A percentile compares a stretch with the other conserved stretches of the same genome.
Conservation (phyloP, 2,888 invertebrate species). For the Drosophila antonietae region DNA sequence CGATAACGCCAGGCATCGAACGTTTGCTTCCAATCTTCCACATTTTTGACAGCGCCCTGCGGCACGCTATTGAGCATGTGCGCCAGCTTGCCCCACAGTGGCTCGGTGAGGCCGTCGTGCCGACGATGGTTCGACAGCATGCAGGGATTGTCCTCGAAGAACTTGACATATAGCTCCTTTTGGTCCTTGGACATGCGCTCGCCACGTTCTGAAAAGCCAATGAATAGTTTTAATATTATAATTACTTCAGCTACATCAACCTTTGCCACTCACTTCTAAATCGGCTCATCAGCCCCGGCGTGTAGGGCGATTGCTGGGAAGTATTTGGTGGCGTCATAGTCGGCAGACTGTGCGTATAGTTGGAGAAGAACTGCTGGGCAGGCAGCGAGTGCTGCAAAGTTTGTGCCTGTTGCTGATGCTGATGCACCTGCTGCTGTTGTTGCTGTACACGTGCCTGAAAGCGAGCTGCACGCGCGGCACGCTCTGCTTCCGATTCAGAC, state of each 20-base stretch:
- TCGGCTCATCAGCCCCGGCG: constrained; percentile 77
- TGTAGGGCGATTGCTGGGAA: constrained; percentile 71
- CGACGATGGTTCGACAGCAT: constrained; percentile 81
- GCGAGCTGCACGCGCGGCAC: constrained; percentile 54
- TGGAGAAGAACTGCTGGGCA: constrained; percentile 66
- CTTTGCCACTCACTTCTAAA: constrained; percentile 71
- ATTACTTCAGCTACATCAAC: background rate
- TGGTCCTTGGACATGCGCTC: constrained; percentile 83
- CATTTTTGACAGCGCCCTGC: constrained; percentile 81
- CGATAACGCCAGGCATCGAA: constrained; percentile 83
- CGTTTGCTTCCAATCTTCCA: constrained; percentile 83
- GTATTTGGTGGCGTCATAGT: constrained; percentile 64
- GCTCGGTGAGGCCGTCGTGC: constrained; percentile 78
- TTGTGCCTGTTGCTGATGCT: constrained; percentile 55
- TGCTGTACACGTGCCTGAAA: constrained; percentile 64
- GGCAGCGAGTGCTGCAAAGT: constrained; percentile 59
- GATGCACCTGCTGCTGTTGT: constrained; percentile 59
- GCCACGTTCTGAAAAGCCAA: constrained; percentile 69
- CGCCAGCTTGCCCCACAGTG: constrained; percentile 79
- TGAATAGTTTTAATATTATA: background rate
- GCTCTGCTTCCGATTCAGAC: constrained; percentile 70
- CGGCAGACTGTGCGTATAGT: constrained; percentile 64
- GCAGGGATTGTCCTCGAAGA: constrained; percentile 82
- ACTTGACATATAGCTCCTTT: constrained; percentile 81
- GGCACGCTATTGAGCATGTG: constrained; percentile 80